Conservation (phyloP, 2,888 invertebrate species). For the Cistogaster globosa region DNA sequence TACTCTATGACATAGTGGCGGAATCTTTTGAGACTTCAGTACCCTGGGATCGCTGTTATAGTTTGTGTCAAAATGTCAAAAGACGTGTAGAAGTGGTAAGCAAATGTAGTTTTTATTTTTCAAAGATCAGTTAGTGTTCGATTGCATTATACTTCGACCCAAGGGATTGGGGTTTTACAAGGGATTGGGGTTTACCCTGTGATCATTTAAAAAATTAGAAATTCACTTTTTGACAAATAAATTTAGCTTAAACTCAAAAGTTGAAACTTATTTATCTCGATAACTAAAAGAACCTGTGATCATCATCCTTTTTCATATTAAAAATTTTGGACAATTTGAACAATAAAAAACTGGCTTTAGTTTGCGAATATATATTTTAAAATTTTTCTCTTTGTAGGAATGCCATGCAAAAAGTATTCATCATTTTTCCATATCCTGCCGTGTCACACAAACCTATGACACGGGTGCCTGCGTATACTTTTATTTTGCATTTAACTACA, state of each 20-base stretch:
- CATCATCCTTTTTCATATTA: too few relatives aligned
- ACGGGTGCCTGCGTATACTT: constrained; percentile 98
- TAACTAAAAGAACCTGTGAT: too few relatives aligned
- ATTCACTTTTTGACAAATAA: too few relatives aligned
- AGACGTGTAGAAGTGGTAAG: constrained; percentile 86
- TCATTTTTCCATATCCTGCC: constrained; percentile 88
- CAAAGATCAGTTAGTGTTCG: too few relatives aligned
- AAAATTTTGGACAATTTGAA: too few relatives aligned
- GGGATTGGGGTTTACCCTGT: too few relatives aligned
- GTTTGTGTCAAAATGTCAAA: constrained; percentile 95
- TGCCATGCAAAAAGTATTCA: constrained; percentile 85
- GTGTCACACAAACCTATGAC: constrained; percentile 98
- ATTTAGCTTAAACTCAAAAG: too few relatives aligned
- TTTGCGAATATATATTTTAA: background rate
- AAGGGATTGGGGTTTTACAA: too few relatives aligned
- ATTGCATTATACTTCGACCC: too few relatives aligned
- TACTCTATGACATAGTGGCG: constrained; percentile 93
- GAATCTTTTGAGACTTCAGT: constrained; percentile 99
- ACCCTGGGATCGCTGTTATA: constrained; percentile 95
- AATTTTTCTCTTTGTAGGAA: constrained; percentile 82
- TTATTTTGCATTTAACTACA: constrained; percentile 93
- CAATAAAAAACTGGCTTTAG: too few relatives aligned
- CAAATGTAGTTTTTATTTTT: background rate
- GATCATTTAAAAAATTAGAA: too few relatives aligned
- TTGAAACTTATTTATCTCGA: too few relatives aligned